Evolutionary conservation across 2,797 vertebrate species (phyloP), one percentile per base, ranked within the genome.

Genomic region (Cephalopachus bancanus): DNA sequence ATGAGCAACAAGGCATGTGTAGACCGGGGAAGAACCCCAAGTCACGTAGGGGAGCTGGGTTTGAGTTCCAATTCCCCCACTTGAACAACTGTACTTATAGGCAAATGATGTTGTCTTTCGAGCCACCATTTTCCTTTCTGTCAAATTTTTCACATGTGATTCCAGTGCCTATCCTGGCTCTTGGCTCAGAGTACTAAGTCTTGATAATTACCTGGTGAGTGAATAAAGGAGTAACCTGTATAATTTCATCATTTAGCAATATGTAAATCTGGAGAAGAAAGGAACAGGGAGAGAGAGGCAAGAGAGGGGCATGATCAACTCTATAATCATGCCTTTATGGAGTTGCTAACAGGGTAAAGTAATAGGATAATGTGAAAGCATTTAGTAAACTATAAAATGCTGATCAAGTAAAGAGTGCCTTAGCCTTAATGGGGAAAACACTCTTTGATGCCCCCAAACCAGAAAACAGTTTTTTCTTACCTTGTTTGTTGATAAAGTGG

Each of bases 191-290:
- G 30, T n/a, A 33, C 44, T 44, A 28, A 81, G 28, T 71, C 51
- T 89, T 33, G 37, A 72, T 60, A 74, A 55, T 83, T 74, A 80
- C 28, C 62, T 57, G 22, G 17, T 14, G 49, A 71, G 28, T 6
- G n/a, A 92, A 75, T 44, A 44, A 72, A 81, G 33, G 75, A 69
- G 33, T 10, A n/a, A 44, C 44, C 93, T 94, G 92, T 97, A 97
- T 98, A 97, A 98, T 98, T 96, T 98, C 93, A 97, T 96, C 97
- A 98, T 98, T 98, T 98, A 96, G 97, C 78, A 83, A 95, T 97
- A 98, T 97, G 96, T 95, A 97, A 97, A 98, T 97, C 33, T 72
- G 85, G 51, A 94, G 95, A 95, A 97, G 95, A 96, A 97, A 97
- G 83, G 94, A 96, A 91, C 75, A 91, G 60, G 60, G 83, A 95